Percentiles rank a stretch among this genome's conserved stretches.
These are phyloP conservation scores for Tamandua tetradactyla DNA, from an alignment of 2,797 vertebrate species.

Conservation along the genomic window DNA sequence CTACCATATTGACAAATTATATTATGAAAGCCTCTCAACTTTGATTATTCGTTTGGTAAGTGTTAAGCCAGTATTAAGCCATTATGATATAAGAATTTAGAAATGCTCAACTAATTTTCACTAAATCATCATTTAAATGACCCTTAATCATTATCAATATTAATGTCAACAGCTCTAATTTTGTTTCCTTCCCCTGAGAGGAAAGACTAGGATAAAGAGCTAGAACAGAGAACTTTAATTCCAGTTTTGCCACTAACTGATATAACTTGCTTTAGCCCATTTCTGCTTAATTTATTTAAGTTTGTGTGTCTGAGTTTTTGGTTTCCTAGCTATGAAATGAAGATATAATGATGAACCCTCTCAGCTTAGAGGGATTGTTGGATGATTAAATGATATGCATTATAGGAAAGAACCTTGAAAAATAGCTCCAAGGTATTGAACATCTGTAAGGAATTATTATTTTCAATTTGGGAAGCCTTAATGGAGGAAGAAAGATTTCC, in stretches of 20 bases:
- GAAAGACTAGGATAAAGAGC: not conserved
- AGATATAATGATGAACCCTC: not conserved
- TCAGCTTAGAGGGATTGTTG: not conserved
- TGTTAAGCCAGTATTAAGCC: not conserved
- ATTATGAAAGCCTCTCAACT: slow-evolving; percentile 26
- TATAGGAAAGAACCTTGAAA: not conserved
- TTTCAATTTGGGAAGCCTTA: not conserved
- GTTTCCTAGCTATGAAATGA: not conserved
- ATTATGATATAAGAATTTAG: not conserved
- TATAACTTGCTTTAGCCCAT: not conserved
- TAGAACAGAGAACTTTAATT: not conserved
- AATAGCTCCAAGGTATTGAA: not conserved
- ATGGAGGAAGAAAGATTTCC: not conserved
- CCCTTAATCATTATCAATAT: not conserved
- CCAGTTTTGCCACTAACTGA: not conserved
- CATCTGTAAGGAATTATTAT: not conserved
- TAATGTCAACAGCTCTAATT: not conserved
- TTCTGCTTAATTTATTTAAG: not conserved
- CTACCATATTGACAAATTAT: not conserved
- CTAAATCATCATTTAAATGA: not conserved
- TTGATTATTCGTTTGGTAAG: slow-evolving; percentile 16
- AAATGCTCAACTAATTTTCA: not conserved
- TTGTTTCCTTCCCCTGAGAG: not conserved
- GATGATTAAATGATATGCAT: not conserved
- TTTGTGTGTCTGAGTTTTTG: not conserved